A percentile compares a stretch with the other conserved stretches of the same genome.
Conservation (phyloP, 2,888 invertebrate species). For the Erebia ligea region DNA sequence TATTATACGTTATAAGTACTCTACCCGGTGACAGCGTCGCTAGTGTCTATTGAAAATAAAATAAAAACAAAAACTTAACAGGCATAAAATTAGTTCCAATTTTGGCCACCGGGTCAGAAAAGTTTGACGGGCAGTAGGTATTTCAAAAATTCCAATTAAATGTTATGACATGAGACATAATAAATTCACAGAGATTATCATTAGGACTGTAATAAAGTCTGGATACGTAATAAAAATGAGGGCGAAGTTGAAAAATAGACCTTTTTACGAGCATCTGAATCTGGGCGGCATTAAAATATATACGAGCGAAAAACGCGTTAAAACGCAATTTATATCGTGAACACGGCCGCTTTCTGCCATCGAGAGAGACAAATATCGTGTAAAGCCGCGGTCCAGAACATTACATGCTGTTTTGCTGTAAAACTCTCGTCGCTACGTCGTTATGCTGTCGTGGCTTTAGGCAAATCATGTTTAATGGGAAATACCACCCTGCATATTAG, state of each 20-base stretch:
- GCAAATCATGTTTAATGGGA: not conserved
- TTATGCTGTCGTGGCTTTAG: constrained; percentile 1
- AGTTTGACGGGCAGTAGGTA: too few species aligned
- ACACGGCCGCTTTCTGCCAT: constrained; percentile 19
- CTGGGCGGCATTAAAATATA: constrained; percentile 27
- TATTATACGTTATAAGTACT: too few species aligned
- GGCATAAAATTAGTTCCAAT: too few species aligned
- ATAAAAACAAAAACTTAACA: too few species aligned
- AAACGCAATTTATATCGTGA: constrained; percentile 32
- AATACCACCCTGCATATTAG: not conserved
- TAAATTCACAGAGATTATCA: constrained; percentile 8
- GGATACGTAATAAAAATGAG: constrained; percentile 20
- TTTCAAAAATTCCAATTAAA: not conserved
- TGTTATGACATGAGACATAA: not conserved
- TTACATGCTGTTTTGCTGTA: constrained; percentile 6
- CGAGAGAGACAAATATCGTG: constrained; percentile 14
- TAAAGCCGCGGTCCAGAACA: constrained; percentile 1
- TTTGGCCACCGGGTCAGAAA: too few species aligned
- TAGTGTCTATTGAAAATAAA: too few species aligned
- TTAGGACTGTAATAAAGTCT: constrained; percentile 22
- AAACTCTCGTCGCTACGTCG: not conserved
- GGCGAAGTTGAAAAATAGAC: constrained; percentile 29
- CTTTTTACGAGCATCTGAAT: constrained; percentile 34
- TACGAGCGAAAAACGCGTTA: constrained; percentile 29
- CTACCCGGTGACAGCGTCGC: too few species aligned